These are phyloP conservation scores for Pachyrhynchus sulphureomaculatus DNA, from an alignment of 1,140 invertebrate genomes.

Conservation along the genomic window DNA sequence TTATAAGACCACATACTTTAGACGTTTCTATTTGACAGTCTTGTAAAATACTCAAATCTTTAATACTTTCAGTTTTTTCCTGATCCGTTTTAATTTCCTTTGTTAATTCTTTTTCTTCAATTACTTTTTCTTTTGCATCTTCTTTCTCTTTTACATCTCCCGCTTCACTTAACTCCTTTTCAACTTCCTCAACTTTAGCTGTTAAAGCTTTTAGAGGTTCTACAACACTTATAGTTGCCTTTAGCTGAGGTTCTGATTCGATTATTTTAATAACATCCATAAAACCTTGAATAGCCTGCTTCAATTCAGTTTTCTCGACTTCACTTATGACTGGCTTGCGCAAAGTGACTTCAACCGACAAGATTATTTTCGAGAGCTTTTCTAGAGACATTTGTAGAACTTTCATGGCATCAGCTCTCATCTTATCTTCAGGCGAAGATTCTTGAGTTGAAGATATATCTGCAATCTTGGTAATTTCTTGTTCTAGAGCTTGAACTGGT, in stretches of 20 bases:
- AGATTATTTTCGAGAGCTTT: slow-evolving; percentile 25
- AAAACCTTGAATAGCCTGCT: slow-evolving; percentile 28
- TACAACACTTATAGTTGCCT: slow-evolving; percentile 2
- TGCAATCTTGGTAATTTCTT: slow-evolving; percentile 18
- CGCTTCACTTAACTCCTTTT: slow-evolving; percentile 2
- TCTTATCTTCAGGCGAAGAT: background rate
- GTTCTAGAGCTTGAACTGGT: slow-evolving; percentile 28
- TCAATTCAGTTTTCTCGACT: slow-evolving; percentile 14
- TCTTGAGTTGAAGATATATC: slow-evolving; percentile 7
- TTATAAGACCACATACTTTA: slow-evolving; percentile 23
- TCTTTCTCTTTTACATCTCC: background rate
- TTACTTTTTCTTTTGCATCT: background rate
- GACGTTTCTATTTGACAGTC: slow-evolving; percentile 23
- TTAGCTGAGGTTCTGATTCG: background rate
- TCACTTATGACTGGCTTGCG: slow-evolving; percentile 24
- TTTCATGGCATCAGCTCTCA: slow-evolving; percentile 4
- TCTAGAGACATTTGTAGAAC: slow-evolving; percentile 22
- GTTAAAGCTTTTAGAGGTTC: slow-evolving; percentile 23
- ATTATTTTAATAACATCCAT: slow-evolving; percentile 26
- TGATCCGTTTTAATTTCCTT: background rate
- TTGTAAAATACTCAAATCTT: slow-evolving; percentile 14
- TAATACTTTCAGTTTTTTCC: background rate
- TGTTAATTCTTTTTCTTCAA: background rate
- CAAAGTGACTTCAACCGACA: slow-evolving; percentile 11
- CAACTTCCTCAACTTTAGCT: slow-evolving; percentile 28